Evolutionary conservation across 2,797 vertebrate species (phyloP).

Genomic region (Gobio occitaniae): DNA sequence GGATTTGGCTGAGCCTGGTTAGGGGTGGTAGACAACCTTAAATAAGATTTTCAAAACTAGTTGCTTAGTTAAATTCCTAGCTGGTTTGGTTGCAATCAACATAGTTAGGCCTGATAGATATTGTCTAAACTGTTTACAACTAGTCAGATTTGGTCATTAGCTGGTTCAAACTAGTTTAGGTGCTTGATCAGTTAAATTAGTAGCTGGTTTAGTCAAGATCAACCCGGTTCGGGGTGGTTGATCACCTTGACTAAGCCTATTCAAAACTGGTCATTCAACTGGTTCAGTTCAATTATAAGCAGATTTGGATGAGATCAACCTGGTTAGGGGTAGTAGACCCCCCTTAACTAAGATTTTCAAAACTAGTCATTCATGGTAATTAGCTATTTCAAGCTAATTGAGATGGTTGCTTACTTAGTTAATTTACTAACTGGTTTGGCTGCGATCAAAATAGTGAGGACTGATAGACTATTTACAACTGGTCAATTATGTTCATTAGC

Average conservation of each 20-base stretch:
- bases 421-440: not conserved
- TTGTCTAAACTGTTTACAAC: not conserved
- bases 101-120: not conserved
- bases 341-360: not conserved
- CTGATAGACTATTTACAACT: too few species aligned
- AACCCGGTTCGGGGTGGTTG: not conserved
- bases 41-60: too few species aligned
- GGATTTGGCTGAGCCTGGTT: not conserved
- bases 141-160: not conserved
- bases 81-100: not conserved
- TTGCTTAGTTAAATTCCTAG: not conserved
- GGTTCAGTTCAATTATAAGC: not conserved
- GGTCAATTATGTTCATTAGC: too few species aligned
- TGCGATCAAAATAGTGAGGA: not conserved
- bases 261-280: not conserved
- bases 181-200: not conserved
- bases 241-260: not conserved
- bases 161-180: not conserved
- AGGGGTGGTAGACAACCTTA: not conserved
- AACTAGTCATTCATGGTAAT: not conserved
- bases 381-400: not conserved
- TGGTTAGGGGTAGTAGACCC: not conserved
- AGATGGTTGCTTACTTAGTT: not conserved
- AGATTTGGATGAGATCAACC: not conserved
- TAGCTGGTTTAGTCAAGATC: not conserved